Base-by-base conservation (phyloP, 2,113 vertebrate species). In the Tapirus terrestris region DNA sequence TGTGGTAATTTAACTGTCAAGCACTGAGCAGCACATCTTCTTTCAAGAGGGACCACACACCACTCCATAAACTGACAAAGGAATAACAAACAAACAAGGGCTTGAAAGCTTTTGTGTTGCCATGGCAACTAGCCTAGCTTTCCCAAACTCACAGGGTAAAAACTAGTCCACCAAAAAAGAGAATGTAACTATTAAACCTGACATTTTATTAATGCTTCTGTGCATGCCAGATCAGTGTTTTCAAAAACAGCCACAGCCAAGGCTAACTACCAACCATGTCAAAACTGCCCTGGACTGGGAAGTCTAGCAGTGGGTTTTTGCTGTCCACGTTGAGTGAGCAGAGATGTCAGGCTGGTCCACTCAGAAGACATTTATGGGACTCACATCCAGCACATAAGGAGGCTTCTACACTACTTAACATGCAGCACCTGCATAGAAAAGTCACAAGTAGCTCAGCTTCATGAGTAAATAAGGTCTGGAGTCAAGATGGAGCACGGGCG, bases 101-200 rank as follows among this genome's bases (percentile, higher is more conserved):
- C 0, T 97, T 95, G 98, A 98, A 98, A 97, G 98, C 98, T 97
- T 97, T 65, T 0, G 75, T 4, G 96, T 99, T 99, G 97, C 98
- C 96, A 98, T 98, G 97, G 98, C 95, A 99, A 99, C 98, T 88
- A 94, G 94, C 95, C 97, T 97, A 92, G 97, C 97, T 97, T 97
- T 97, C 91, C 93, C 82, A 98, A 97, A 98, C 96, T 97, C 97
- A 92, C 68, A 94, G 87, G 91, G 89, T 95, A 89, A 96, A 97
- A 91, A 98, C 88, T 95, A 96, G 90, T 92, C 97, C 94, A 96
- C 97, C 97, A 96, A 98, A 89, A 97, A 94, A 87, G 82, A 98
- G 77, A 98, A 88, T 97, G 96, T 29, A 98, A 96, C 95, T 97
- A 98, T 98, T 94, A 98, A 97, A 94, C 91, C 79, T 96, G 97